Evolutionary conservation across 23 tunicate genomes (phyloP).

Genomic region (Pegea sp.): DNA sequence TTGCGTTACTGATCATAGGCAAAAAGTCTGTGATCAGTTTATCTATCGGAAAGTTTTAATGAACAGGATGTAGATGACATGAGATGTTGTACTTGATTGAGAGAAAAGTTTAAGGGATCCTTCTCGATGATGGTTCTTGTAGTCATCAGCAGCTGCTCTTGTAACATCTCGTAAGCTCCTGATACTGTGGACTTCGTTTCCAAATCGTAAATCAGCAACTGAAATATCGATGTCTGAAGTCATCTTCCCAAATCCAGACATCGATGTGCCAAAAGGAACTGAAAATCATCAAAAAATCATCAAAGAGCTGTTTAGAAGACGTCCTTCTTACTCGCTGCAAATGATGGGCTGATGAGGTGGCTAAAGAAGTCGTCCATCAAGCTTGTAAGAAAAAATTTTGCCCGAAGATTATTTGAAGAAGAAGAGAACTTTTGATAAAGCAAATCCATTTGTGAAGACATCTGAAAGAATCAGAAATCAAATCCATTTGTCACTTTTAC

Average conservation of each 20-base stretch:
- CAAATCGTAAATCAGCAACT: too few relatives aligned
- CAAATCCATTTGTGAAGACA: not conserved
- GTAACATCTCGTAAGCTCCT: too few relatives aligned
- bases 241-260: not conserved
- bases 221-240: not conserved
- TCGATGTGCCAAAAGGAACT: not conserved
- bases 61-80: not conserved
- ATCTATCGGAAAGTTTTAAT: not conserved
- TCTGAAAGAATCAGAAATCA: not conserved
- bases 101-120: too few relatives aligned
- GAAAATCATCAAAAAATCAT: not conserved
- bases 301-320: too few relatives aligned
- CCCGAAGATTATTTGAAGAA: not conserved
- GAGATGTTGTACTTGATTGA: too few relatives aligned
- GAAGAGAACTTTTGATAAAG: not conserved
- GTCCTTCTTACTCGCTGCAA: not conserved
- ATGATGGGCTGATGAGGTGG: not conserved
- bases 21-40: not conserved
- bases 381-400: not conserved
- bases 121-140: too few relatives aligned
- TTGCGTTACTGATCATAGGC: not conserved
- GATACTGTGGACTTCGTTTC: too few relatives aligned
- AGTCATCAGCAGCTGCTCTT: too few relatives aligned
- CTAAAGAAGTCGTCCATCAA: not conserved
- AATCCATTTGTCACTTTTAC: too few relatives aligned